Conservation (phyloP, 2,888 invertebrate genomes). For the Dexiosoma caninum region DNA sequence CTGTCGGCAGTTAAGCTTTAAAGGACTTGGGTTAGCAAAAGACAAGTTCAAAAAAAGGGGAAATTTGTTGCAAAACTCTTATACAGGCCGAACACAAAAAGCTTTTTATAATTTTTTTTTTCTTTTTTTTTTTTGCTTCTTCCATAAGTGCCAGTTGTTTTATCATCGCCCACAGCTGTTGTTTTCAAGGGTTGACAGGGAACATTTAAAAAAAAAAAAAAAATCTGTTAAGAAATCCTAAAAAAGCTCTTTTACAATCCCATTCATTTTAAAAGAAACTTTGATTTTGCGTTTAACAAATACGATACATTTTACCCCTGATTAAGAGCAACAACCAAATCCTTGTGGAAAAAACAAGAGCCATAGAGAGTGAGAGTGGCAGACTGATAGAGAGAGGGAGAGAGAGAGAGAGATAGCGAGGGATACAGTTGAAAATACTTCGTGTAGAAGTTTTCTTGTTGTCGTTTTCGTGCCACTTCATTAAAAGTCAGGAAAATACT, state of each 20-base stretch:
- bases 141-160: slow-evolving; percentile 1
- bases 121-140: too few species aligned
- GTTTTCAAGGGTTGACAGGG: slow-evolving; percentile 36
- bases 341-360: not conserved
- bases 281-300: not conserved
- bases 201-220: not conserved
- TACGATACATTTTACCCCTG: slow-evolving; percentile 35
- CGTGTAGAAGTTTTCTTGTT: not conserved
- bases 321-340: not conserved
- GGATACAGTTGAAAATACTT: not conserved
- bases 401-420: not conserved
- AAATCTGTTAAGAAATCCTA: slow-evolving; percentile 25
- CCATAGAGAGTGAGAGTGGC: not conserved
- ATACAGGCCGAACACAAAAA: slow-evolving; percentile 22
- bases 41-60: slow-evolving; percentile 11
- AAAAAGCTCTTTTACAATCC: too few species aligned
- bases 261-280: not conserved
- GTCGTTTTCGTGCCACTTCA: slow-evolving; percentile 17
- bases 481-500: slow-evolving; percentile 46
- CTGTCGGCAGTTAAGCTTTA: slow-evolving; percentile 16
- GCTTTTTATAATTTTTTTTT: too few species aligned
- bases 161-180: slow-evolving; percentile 41
- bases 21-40: not conserved
- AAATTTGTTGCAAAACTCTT: slow-evolving; percentile 44
- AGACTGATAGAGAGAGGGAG: not conserved